Percentiles rank a stretch among this genome's conserved stretches.
Conservation (phyloP, 2,113 vertebrate genomes). For the Platichthys flesus region DNA sequence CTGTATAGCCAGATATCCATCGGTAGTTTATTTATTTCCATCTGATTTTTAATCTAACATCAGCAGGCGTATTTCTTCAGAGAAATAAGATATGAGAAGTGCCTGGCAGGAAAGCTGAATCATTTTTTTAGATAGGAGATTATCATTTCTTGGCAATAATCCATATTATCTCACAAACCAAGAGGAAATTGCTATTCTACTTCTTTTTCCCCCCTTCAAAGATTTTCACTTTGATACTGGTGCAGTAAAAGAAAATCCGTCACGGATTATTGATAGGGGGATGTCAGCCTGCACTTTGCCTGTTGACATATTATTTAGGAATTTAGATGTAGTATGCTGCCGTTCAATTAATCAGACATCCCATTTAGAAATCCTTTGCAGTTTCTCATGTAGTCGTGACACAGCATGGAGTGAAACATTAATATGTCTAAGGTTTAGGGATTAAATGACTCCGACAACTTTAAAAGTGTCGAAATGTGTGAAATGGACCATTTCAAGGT, state of each 20-base stretch:
- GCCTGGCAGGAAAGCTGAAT: constrained; percentile 39
- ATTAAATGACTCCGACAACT: constrained; percentile 12
- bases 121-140: constrained; percentile 49
- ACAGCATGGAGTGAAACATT: neutral
- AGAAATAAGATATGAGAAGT: constrained; percentile 52
- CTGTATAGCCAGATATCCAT: constrained; percentile 53
- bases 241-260: neutral
- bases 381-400: neutral
- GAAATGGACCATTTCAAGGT: constrained; percentile 5
- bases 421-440: neutral
- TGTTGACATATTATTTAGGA: constrained; percentile 16
- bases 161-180: constrained; percentile 36
- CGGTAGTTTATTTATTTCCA: constrained; percentile 17
- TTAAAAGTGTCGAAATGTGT: neutral
- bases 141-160: constrained; percentile 45
- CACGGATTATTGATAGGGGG: constrained; percentile 20
- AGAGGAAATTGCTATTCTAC: constrained; percentile 52
- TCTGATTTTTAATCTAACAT: constrained; percentile 43
- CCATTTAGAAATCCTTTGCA: neutral
- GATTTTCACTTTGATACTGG: constrained; percentile 10
- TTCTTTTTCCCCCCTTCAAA: neutral
- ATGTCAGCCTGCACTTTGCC: neutral
- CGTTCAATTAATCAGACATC: constrained; percentile 14
- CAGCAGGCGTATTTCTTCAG: constrained; percentile 47
- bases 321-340: constrained; percentile 18